These are phyloP conservation scores for Chrysolina haemoptera DNA, from an alignment of 2,888 invertebrate genomes.

Conservation along the genomic window DNA sequence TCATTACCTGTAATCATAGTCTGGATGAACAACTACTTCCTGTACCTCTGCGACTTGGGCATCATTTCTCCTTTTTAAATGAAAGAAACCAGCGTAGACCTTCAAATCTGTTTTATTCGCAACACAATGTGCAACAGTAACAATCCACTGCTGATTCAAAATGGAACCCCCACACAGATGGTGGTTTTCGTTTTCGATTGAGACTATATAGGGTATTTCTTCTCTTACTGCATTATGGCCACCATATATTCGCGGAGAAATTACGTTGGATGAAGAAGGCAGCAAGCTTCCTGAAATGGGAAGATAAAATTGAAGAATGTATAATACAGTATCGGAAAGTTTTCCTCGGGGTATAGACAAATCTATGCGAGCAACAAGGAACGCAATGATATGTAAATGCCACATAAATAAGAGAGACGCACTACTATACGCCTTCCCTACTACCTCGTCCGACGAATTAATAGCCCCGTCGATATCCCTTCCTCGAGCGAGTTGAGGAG, in stretches of 20 bases:
- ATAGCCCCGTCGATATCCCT: too few relatives aligned
- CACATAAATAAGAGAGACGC: too few relatives aligned
- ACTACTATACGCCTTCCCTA: too few relatives aligned
- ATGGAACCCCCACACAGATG: constrained; percentile 4
- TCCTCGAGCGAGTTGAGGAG: too few relatives aligned
- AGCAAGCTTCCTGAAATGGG: neutral
- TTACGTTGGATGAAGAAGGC: neutral
- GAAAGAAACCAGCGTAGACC: neutral
- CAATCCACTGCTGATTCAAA: neutral
- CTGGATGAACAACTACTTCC: neutral
- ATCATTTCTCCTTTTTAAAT: neutral
- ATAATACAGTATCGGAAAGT: too few relatives aligned
- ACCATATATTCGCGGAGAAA: neutral
- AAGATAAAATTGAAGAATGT: neutral
- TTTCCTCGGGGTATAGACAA: too few relatives aligned
- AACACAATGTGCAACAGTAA: constrained; percentile 19
- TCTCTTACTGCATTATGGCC: neutral
- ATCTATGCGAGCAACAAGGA: too few relatives aligned
- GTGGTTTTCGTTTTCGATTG: neutral
- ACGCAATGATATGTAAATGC: too few relatives aligned
- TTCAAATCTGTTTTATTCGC: neutral
- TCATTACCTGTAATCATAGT: constrained; percentile 1
- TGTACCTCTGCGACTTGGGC: neutral
- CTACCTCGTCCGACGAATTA: too few relatives aligned
- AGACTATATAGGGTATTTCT: constrained; percentile 2